Base-by-base conservation (phyloP, 1,140 invertebrate genomes). In the Cataglyphis hispanica region DNA sequence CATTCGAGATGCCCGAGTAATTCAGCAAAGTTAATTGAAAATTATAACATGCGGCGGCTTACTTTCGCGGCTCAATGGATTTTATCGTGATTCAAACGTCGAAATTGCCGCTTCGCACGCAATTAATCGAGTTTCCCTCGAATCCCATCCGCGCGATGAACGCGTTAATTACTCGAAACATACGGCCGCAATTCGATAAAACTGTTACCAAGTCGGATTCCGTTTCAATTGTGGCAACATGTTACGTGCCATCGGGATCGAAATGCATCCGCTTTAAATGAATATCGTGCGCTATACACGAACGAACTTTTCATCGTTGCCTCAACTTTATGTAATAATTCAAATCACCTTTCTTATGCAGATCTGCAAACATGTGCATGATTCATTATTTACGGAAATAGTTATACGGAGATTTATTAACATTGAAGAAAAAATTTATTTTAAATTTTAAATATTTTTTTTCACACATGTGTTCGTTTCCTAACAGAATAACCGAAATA, bases 1-100 rank as follows among this genome's bases (percentile, higher is more conserved):
- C n/a, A 53, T 50, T 66, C 31, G n/a, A 16, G 60, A 8, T 34
- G 37, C 78, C 22, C 31, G 40, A 70, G 53, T 61, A 34, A 83
- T 83, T 58, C 37, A 50, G 1, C n/a, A 1, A 60, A 74, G 56
- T 83, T 74, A 74, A 83, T 83, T 83, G 43, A 83, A 61, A 83
- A 74, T 74, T 83, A 83, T 83, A 83, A 74, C 67, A 83, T 67
- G 22, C 34, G 25, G 50, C 78, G 67, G 72, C 69, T 84, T 77
- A 77, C 22, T 77, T 37, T 64, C 60, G 72, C n/a, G 31, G 72
- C 72, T 43, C 43, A 61, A 64, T 64, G 22, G 43, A 43, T 37
- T 77, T 84, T 84, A 84, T 84, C 81, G 81, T 43, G 81, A 63
- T 77, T 84, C 53, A 56, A 84, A 84, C 6, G 19, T 31, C 72